These are phyloP conservation scores for Eulemur macaco DNA, from an alignment of 2,113 vertebrate genomes.

Conservation along the genomic window DNA sequence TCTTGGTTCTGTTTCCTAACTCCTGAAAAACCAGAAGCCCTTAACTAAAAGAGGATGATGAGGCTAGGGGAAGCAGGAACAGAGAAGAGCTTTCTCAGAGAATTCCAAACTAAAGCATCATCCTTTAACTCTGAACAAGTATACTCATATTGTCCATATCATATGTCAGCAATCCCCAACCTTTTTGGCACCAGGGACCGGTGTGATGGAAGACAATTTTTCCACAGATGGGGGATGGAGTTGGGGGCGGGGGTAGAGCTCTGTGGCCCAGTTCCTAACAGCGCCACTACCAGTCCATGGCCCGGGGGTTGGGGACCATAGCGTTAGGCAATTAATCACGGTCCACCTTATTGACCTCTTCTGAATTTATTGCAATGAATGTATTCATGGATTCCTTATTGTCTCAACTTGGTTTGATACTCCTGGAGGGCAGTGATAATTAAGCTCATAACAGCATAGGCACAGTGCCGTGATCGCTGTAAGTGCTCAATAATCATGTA, in stretches of 20 bases:
- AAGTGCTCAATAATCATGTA: background rate
- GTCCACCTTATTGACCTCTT: background rate
- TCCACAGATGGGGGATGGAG: no score
- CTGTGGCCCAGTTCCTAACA: no score
- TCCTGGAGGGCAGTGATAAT: background rate
- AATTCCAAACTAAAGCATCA: background rate
- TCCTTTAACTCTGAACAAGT: background rate
- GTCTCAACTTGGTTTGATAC: background rate
- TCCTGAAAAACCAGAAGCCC: background rate
- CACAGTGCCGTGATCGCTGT: background rate
- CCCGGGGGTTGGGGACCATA: no score
- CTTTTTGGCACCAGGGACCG: no score
- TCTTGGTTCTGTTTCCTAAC: constrained; percentile 8
- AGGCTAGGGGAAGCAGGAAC: background rate
- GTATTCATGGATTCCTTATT: background rate
- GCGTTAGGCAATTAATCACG: background rate
- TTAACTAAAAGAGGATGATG: background rate
- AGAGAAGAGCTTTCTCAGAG: background rate
- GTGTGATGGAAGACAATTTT: no score
- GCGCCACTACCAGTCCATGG: no score
- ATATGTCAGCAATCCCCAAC: no score
- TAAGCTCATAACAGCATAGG: background rate
- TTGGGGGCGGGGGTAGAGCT: no score
- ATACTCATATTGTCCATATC: background rate
- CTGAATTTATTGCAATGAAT: background rate